phyloP scores from a whole-genome alignment of 2,113 vertebrate genomes.

The Epinephelus moara region DNA sequence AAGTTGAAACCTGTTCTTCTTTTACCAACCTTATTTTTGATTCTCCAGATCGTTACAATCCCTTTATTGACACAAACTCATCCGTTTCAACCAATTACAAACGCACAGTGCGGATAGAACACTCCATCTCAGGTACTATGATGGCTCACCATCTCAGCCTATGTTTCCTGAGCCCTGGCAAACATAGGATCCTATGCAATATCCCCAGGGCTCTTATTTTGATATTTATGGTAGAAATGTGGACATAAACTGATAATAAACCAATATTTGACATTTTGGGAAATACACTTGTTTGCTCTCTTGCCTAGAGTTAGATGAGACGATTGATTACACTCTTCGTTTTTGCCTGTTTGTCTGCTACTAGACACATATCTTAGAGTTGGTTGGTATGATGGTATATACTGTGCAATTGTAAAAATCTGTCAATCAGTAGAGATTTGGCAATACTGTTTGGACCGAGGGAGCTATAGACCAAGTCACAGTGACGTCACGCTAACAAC shows the following conservation, averaged over 20 bases:
- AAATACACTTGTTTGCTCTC: background rate
- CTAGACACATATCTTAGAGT: too few relatives aligned
- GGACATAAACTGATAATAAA: constrained; percentile 23
- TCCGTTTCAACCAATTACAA: constrained; percentile 90
- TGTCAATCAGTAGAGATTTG: too few relatives aligned
- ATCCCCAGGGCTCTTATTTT: constrained; percentile 40
- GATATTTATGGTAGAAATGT: constrained; percentile 45
- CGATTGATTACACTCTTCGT: background rate
- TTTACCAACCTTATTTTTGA: constrained; percentile 86
- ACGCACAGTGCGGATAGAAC: constrained; percentile 89
- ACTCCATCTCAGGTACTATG: constrained; percentile 89
- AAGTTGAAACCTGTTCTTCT: constrained; percentile 77
- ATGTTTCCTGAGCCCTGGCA: constrained; percentile 83
- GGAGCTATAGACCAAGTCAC: too few relatives aligned
- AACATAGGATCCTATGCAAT: constrained; percentile 77
- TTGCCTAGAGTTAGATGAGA: background rate
- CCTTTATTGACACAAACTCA: constrained; percentile 90
- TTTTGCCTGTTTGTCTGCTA: background rate
- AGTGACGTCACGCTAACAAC: too few relatives aligned
- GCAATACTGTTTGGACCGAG: too few relatives aligned
- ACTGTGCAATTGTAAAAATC: too few relatives aligned
- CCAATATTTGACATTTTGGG: constrained; percentile 50
- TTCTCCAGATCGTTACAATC: constrained; percentile 93
- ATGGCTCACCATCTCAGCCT: constrained; percentile 83
- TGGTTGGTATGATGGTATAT: too few relatives aligned